Evolutionary conservation across 2,888 invertebrate species (phyloP).

Genomic region (Conistra vaccinii): DNA sequence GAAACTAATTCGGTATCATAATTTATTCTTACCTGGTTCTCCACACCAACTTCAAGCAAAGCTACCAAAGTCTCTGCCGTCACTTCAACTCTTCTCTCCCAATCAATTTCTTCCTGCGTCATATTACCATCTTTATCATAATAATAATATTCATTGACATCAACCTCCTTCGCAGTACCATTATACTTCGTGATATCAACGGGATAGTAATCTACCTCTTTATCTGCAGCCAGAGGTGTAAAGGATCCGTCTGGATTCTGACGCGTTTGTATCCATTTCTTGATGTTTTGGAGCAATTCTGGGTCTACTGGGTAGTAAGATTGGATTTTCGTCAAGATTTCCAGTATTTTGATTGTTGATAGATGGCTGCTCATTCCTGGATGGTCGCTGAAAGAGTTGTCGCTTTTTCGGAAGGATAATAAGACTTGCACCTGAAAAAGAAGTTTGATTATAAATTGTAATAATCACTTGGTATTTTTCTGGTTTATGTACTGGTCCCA

Average conservation of each 20-base stretch:
- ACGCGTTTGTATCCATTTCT: slow-evolving; percentile 91
- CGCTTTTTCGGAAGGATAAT: slow-evolving; percentile 91
- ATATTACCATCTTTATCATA: slow-evolving; percentile 89
- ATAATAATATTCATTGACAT: slow-evolving; percentile 88
- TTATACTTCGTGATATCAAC: slow-evolving; percentile 82
- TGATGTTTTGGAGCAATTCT: slow-evolving; percentile 90
- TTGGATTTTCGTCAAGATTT: slow-evolving; percentile 91
- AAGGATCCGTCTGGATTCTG: slow-evolving; percentile 92
- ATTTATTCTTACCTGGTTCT: slow-evolving; percentile 86
- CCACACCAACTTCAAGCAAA: slow-evolving; percentile 91
- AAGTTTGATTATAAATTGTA: too few relatives aligned
- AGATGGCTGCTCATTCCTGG: slow-evolving; percentile 91
- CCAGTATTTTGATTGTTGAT: slow-evolving; percentile 91
- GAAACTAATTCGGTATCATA: too few relatives aligned
- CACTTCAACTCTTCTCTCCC: slow-evolving; percentile 91
- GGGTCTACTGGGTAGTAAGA: slow-evolving; percentile 92
- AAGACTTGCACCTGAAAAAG: slow-evolving; percentile 92
- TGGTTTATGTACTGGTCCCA: too few relatives aligned
- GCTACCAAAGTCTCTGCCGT: slow-evolving; percentile 92
- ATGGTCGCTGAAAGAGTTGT: slow-evolving; percentile 93
- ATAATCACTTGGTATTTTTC: too few relatives aligned
- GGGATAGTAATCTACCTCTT: slow-evolving; percentile 89
- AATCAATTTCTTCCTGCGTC: slow-evolving; percentile 85
- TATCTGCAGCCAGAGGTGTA: slow-evolving; percentile 90
- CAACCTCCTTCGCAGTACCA: slow-evolving; percentile 80